These are phyloP conservation scores for Pimpla rufipes DNA, from an alignment of 2,888 invertebrate species.

Conservation along the genomic window DNA sequence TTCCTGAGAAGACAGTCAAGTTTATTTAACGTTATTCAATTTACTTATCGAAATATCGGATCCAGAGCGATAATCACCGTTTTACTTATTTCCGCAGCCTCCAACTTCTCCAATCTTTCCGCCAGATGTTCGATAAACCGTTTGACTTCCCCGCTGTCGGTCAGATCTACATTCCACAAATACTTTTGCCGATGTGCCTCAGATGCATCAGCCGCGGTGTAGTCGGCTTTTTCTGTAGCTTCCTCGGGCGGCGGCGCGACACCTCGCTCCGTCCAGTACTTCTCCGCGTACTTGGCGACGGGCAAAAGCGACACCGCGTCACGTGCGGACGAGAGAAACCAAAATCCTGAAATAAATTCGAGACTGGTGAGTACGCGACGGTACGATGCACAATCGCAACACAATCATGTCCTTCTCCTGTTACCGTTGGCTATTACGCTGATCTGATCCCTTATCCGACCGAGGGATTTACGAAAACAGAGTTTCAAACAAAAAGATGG, in stretches of 20 bases:
- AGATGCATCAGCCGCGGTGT: not conserved
- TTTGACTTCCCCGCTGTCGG: constrained; percentile 67
- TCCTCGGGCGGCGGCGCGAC: not conserved
- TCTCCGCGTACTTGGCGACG: not conserved
- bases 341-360: constrained; percentile 76
- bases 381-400: constrained; percentile 11
- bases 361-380: constrained; percentile 4
- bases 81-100: constrained; percentile 70
- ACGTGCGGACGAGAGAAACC: constrained; percentile 72
- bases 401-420: constrained; percentile 74
- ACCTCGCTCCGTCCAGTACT: not conserved
- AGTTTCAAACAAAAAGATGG: not conserved
- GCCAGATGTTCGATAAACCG: constrained; percentile 73
- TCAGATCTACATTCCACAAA: not conserved
- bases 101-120: constrained; percentile 76
- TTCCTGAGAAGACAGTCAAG: constrained; percentile 70
- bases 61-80: constrained; percentile 64
- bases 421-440: constrained; percentile 74
- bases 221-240: not conserved
- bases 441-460: constrained; percentile 63
- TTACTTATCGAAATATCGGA: not conserved
- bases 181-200: not conserved
- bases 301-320: constrained; percentile 57
- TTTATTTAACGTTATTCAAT: not conserved
- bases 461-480: constrained; percentile 14